Percentiles rank a stretch among this genome's conserved stretches.
Evolutionary conservation across 2,888 invertebrate genomes (phyloP).

Genomic region (Cephus nigrinus): DNA sequence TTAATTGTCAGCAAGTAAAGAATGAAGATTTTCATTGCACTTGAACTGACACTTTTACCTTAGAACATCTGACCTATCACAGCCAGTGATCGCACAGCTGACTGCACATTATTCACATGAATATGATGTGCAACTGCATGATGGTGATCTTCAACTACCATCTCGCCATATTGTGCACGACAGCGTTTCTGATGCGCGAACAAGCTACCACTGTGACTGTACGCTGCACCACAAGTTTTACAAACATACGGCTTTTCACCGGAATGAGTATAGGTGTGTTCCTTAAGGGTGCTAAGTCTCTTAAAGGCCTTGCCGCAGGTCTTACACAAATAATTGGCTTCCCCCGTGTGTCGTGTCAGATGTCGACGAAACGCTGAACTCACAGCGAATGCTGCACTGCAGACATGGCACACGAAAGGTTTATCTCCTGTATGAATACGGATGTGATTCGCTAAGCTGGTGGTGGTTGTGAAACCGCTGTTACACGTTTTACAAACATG

Average conservation of each 20-base stretch:
- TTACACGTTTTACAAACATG: conserved; percentile 64
- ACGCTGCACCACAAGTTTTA: conserved; percentile 63
- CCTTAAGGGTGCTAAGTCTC: conserved; percentile 62
- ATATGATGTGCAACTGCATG: conserved; percentile 55
- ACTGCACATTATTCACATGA: conserved; percentile 60
- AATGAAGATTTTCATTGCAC: background rate
- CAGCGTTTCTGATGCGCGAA: conserved; percentile 64
- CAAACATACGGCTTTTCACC: conserved; percentile 64
- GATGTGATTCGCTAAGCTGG: conserved; percentile 62
- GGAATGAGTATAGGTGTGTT: conserved; percentile 63
- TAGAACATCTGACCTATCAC: conserved; percentile 62
- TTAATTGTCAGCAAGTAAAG: background rate
- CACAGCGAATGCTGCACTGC: conserved; percentile 64
- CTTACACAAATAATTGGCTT: conserved; percentile 63
- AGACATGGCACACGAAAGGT: conserved; percentile 63
- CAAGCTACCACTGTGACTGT: conserved; percentile 63
- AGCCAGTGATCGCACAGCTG: conserved; percentile 59
- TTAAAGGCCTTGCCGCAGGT: conserved; percentile 64
- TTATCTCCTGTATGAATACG: conserved; percentile 64
- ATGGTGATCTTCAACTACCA: conserved; percentile 55
- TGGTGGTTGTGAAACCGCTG: conserved; percentile 63
- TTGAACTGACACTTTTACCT: conserved; percentile 13
- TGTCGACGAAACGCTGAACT: conserved; percentile 62
- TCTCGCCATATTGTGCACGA: conserved; percentile 59
- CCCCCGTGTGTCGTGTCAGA: conserved; percentile 62